Evolutionary conservation across 2,797 vertebrate species (phyloP), one percentile per base, ranked within the genome.

Genomic region (Cryptoblepharus egeriae): DNA sequence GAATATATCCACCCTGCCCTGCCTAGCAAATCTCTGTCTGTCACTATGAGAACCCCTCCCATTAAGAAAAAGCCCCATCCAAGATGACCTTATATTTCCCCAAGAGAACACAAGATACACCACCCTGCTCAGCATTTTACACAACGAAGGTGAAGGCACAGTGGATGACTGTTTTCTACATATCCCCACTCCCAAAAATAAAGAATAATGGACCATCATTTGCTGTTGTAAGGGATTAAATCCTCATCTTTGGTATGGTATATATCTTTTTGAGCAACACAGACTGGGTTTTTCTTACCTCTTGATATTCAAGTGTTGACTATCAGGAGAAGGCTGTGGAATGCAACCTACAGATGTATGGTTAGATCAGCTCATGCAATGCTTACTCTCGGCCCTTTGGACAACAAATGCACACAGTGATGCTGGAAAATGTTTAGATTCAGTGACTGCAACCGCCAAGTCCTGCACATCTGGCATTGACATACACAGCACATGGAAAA

Each of bases 21-120:
- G 22, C 15, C 11, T 35, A 87, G 83, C 88, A 84, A 83, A 88
- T 90, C 16, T 85, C 81, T 84, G 90, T 89, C 91, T 89, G 91
- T 93, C 92, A 88, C 91, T 88, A 93, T 92, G 88, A 91, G 87
- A 92, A 92, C 90, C 74, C 81, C 77, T 90, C 72, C 88, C 58
- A 64, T 80, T 52, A 52, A 52, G 13, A 52, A 22, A 76, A 79
- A 85, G 79, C 24, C 35, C 82, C 86, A 71, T 71, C 73, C 57
- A 15, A 76, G 82, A 88, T 93, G 92, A 93, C 90, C 88, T 91
- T 88, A 90, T 79, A 75, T 69, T 45, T 70, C 88, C 26, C 1
- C 1, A 1, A 22, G 32, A 82, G 87, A 42, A 63, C 82, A 60
- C 77, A 39, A 49, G 45, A 73, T 81, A 74, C 2, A 15, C 60